These are phyloP conservation scores for Tapirus terrestris DNA, from an alignment of 2,113 vertebrate genomes.

Conservation along the genomic window DNA sequence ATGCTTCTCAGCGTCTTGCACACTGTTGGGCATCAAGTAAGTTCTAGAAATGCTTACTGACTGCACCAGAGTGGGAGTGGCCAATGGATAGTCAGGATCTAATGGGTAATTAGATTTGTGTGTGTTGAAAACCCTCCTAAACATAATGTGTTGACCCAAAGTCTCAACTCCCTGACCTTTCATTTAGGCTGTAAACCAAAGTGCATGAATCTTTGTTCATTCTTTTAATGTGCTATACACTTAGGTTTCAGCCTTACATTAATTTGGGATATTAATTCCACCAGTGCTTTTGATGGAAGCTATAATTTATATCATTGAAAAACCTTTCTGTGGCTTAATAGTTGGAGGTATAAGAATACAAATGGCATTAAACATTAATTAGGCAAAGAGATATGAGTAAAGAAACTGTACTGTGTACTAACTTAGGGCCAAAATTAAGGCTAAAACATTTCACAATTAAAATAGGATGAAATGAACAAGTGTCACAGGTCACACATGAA, in stretches of 20 bases:
- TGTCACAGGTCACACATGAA: conserved; percentile 77
- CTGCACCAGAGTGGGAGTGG: neutral
- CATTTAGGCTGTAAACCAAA: neutral
- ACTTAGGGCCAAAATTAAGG: conserved; percentile 58
- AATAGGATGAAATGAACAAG: conserved; percentile 77
- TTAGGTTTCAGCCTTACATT: conserved; percentile 21
- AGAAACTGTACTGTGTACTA: conserved; percentile 75
- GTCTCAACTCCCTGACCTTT: neutral
- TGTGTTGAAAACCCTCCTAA: neutral
- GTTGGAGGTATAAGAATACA: conserved; percentile 55
- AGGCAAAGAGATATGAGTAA: conserved; percentile 76
- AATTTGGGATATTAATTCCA: conserved; percentile 51
- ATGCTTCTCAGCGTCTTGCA: neutral
- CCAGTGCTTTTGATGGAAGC: neutral
- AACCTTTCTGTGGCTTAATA: conserved; percentile 72
- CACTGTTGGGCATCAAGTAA: neutral
- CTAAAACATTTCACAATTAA: conserved; percentile 79
- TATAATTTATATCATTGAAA: conserved; percentile 64
- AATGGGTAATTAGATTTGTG: neutral
- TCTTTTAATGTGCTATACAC: neutral
- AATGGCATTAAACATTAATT: conserved; percentile 75
- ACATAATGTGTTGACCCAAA: neutral
- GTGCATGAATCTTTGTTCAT: neutral
- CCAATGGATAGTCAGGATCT: neutral
- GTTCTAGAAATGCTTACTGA: neutral